These are phyloP conservation scores for Anguilla rostrata DNA, from an alignment of 2,113 vertebrate genomes.

Conservation along the genomic window DNA sequence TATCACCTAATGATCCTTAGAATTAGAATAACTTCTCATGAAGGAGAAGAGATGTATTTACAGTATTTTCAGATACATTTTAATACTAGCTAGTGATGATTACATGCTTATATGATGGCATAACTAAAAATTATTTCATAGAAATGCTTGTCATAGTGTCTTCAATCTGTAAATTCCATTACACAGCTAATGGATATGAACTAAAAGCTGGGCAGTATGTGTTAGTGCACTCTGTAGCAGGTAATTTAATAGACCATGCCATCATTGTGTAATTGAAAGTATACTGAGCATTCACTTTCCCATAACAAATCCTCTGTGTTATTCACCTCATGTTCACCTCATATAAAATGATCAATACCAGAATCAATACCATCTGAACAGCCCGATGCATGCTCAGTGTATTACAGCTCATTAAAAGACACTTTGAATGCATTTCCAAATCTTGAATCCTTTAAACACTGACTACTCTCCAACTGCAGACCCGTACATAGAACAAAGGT, in stretches of 20 bases:
- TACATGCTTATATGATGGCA: too few species aligned
- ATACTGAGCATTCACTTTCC: conserved; percentile 16
- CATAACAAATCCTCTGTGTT: conserved; percentile 2
- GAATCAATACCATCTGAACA: conserved; percentile 6
- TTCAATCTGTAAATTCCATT: too few species aligned
- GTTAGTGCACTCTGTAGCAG: background rate
- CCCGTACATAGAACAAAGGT: background rate
- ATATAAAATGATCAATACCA: conserved; percentile 12
- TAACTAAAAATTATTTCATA: too few species aligned
- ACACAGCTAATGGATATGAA: too few species aligned
- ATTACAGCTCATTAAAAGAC: conserved; percentile 1
- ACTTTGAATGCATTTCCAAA: background rate
- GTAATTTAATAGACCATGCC: background rate
- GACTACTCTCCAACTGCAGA: background rate
- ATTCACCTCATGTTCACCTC: conserved; percentile 4
- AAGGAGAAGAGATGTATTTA: too few species aligned
- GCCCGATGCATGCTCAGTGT: background rate
- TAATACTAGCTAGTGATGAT: too few species aligned
- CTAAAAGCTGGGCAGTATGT: background rate
- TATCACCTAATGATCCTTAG: too few species aligned
- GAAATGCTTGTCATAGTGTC: too few species aligned
- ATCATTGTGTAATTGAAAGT: background rate
- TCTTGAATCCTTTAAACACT: background rate
- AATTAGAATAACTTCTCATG: too few species aligned
- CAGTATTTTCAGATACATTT: too few species aligned